Evolutionary conservation across 2,113 vertebrate genomes (phyloP).

Genomic region (Saguinus midas): DNA sequence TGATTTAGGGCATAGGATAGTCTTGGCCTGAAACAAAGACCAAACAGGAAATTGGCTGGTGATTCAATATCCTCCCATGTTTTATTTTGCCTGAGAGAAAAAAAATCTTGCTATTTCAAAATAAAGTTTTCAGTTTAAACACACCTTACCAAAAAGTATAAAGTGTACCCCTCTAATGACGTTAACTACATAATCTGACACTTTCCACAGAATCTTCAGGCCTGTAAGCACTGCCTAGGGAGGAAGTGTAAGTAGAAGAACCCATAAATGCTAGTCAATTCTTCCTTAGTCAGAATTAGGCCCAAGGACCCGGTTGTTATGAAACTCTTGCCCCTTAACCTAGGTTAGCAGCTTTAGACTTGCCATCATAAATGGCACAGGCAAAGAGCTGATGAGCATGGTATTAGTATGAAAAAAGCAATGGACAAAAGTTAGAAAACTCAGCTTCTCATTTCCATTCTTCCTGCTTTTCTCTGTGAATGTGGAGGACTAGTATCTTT

Average conservation of each 20-base stretch:
- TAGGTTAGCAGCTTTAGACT: not conserved
- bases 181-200: not conserved
- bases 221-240: not conserved
- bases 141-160: not conserved
- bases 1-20: not conserved
- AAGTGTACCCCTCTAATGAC: not conserved
- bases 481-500: not conserved
- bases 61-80: not conserved
- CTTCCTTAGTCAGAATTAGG: not conserved
- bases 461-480: not conserved
- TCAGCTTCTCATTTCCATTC: not conserved
- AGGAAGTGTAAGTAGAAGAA: not conserved
- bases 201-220: not conserved
- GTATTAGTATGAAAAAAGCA: not conserved
- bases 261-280: not conserved
- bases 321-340: not conserved
- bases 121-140: slow-evolving; percentile 34
- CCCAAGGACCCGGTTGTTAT: not conserved
- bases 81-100: slow-evolving; percentile 42
- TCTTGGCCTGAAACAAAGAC: slow-evolving; percentile 33
- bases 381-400: not conserved
- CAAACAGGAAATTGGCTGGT: slow-evolving; percentile 17
- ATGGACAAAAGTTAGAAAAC: not conserved
- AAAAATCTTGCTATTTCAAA: slow-evolving; percentile 34
- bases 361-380: no score